Conservation (phyloP, 2,888 invertebrate genomes). For the Eristalinus sepulchralis region DNA sequence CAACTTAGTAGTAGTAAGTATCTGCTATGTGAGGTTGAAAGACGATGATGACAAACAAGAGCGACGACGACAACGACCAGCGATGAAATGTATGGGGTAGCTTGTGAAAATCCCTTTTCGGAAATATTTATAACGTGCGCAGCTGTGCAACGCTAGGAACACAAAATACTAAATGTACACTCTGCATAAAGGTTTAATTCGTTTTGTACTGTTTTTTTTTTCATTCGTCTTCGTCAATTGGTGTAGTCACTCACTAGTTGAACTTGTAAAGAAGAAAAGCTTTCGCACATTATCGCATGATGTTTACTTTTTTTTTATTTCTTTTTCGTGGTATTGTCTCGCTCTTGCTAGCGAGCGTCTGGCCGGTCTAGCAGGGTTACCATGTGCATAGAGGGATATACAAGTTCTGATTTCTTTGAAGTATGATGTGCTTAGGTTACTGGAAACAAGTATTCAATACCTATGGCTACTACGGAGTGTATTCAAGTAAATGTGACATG, state of each 20-base stretch:
- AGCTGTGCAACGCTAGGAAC: conserved; percentile 21
- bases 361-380: conserved; percentile 19
- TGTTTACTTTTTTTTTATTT: conserved; percentile 55
- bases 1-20: neutral
- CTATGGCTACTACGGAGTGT: no score
- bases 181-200: conserved; percentile 5
- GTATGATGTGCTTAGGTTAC: neutral
- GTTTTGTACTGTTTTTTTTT: conserved; percentile 29
- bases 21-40: neutral
- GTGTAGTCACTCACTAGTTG: conserved; percentile 4
- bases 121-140: conserved; percentile 13
- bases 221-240: conserved; percentile 27
- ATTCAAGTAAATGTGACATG: no score
- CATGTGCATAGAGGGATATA: neutral
- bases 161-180: neutral
- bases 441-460: no score
- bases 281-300: conserved; percentile 64
- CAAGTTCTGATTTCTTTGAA: neutral
- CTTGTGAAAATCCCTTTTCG: conserved; percentile 10
- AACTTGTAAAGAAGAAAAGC: conserved; percentile 53
- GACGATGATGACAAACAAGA: neutral
- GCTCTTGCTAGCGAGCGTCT: neutral
- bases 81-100: neutral
- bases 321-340: conserved; percentile 18
- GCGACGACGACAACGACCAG: neutral